Evolutionary conservation across 2,797 vertebrate genomes (phyloP).

Genomic region (Siniperca obscura): DNA sequence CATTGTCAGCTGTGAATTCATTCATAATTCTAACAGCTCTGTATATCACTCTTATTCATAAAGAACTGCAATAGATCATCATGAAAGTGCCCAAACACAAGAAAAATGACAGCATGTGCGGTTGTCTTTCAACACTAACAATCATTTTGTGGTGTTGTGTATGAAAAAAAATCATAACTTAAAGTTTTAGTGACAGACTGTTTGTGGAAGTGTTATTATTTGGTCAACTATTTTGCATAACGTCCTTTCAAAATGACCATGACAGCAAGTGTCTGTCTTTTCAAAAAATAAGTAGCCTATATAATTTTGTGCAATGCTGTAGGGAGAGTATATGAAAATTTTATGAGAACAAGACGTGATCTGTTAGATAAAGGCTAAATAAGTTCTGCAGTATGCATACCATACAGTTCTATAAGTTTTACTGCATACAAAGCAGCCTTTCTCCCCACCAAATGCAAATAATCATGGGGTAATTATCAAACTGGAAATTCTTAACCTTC

Average conservation of each 20-base stretch:
- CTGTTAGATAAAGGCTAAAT: slow-evolving; percentile 2
- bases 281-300: neutral
- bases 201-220: neutral
- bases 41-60: neutral
- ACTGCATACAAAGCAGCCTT: slow-evolving; percentile 23
- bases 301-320: neutral
- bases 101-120: neutral
- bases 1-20: neutral
- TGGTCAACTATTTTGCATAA: neutral
- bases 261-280: neutral
- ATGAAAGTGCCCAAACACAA: neutral
- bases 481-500: slow-evolving; percentile 36
- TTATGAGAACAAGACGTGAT: slow-evolving; percentile 15
- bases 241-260: neutral
- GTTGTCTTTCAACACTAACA: neutral
- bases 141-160: neutral
- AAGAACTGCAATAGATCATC: neutral
- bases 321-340: slow-evolving; percentile 1
- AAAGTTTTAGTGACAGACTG: neutral
- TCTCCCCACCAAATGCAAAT: slow-evolving; percentile 19
- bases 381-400: neutral
- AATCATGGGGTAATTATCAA: slow-evolving; percentile 49
- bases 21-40: neutral
- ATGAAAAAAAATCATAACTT: neutral
- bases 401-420: neutral